Evolutionary conservation across 2,888 invertebrate species (phyloP).

Genomic region (Encarsia formosa): DNA sequence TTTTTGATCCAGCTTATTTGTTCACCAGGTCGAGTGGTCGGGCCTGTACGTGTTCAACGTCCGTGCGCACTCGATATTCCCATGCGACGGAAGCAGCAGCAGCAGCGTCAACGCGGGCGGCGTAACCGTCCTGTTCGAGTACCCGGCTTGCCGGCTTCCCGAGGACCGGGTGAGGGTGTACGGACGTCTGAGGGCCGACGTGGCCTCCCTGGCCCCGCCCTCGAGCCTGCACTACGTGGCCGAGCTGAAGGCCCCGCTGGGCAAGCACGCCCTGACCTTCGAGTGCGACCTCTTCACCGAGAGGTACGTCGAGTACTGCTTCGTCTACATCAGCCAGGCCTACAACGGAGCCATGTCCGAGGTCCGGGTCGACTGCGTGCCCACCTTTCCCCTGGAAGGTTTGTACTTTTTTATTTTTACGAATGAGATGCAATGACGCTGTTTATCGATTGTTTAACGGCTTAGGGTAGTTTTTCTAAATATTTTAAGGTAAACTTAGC

Average conservation of each 20-base stretch:
- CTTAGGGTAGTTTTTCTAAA: no score
- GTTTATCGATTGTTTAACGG: no score
- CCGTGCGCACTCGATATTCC: slow-evolving; percentile 77
- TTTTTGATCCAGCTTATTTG: no score
- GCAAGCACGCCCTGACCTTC: slow-evolving; percentile 72
- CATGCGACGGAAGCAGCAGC: slow-evolving; percentile 64
- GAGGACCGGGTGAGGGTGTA: slow-evolving; percentile 78
- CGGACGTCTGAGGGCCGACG: slow-evolving; percentile 68
- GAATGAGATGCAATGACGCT: no score
- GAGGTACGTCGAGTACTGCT: slow-evolving; percentile 80
- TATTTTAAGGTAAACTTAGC: no score
- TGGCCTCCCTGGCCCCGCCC: slow-evolving; percentile 65
- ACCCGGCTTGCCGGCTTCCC: slow-evolving; percentile 76
- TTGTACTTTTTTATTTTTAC: slow-evolving; percentile 34
- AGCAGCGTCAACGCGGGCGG: slow-evolving; percentile 64
- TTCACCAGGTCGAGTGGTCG: slow-evolving; percentile 78
- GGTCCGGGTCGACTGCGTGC: slow-evolving; percentile 79
- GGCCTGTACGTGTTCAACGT: slow-evolving; percentile 82
- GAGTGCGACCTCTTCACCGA: slow-evolving; percentile 81
- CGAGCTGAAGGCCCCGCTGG: slow-evolving; percentile 64
- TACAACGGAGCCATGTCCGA: slow-evolving; percentile 81
- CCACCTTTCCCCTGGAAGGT: slow-evolving; percentile 78
- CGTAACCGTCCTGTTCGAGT: slow-evolving; percentile 76
- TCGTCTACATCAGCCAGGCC: slow-evolving; percentile 82
- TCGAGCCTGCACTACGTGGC: slow-evolving; percentile 63